These are phyloP conservation scores for Eristalinus aeneus DNA, from an alignment of 2,888 invertebrate species.

Conservation along the genomic window DNA sequence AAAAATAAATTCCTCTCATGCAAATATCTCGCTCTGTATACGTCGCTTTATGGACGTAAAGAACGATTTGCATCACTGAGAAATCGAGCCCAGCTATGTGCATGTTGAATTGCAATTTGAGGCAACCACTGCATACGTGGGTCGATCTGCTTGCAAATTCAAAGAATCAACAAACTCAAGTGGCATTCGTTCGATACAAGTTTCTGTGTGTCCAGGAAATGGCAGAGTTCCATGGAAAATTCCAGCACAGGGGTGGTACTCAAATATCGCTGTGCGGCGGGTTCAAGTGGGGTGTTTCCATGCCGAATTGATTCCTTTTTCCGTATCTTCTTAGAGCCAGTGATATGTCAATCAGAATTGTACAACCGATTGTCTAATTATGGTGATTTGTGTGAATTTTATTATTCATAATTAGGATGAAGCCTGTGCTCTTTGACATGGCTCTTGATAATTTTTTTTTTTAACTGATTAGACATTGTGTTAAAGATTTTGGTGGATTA, in stretches of 20 bases:
- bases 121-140: neutral
- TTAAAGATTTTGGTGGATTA: no score
- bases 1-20: neutral
- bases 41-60: neutral
- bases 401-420: neutral
- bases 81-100: neutral
- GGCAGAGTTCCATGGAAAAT: conserved; percentile 5
- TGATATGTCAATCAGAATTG: conserved; percentile 17
- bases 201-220: neutral
- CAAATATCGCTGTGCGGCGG: neutral
- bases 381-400: neutral
- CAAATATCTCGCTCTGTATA: neutral
- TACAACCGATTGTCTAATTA: conserved; percentile 3
- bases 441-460: neutral
- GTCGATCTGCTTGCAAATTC: neutral
- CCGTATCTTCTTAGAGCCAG: neutral
- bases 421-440: neutral
- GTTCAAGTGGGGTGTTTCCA: neutral
- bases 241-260: neutral
- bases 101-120: neutral
- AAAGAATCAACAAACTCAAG: neutral
- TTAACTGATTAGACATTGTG: neutral
- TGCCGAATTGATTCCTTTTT: neutral
- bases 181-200: neutral
- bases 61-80: neutral